Evolutionary conservation across 1,140 invertebrate species (phyloP).

Genomic region (Druon quercuslanigerum): DNA sequence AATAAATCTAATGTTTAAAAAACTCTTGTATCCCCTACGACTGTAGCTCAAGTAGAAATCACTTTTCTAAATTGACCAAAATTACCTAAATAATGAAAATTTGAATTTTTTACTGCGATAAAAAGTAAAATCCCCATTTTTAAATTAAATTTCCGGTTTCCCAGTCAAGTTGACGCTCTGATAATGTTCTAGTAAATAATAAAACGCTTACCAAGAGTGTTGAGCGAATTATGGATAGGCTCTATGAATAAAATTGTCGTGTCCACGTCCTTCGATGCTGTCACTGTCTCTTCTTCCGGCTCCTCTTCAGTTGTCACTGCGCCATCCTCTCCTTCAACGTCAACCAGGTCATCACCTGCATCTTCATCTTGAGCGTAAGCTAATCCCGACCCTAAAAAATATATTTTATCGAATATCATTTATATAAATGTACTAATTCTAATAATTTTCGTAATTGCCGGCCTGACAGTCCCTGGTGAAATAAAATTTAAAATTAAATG

Average conservation of each 20-base stretch:
- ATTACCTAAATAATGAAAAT: too few relatives aligned
- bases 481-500: too few relatives aligned
- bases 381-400: conserved; percentile 76
- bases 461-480: neutral
- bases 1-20: too few relatives aligned
- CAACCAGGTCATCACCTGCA: conserved; percentile 84
- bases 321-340: conserved; percentile 83
- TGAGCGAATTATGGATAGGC: conserved; percentile 77
- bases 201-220: conserved; percentile 63
- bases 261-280: conserved; percentile 93
- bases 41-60: too few relatives aligned
- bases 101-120: too few relatives aligned
- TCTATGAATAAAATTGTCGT: conserved; percentile 95
- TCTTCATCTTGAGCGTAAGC: conserved; percentile 85
- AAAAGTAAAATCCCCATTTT: too few relatives aligned
- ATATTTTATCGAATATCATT: conserved; percentile 35
- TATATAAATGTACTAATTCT: conserved; percentile 29
- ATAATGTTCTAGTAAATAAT: conserved; percentile 30
- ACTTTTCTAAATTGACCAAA: too few relatives aligned
- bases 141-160: too few relatives aligned
- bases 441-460: conserved; percentile 15
- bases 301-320: conserved; percentile 81
- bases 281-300: conserved; percentile 80
- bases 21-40: too few relatives aligned
- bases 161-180: too few relatives aligned